phyloP scores from a whole-genome alignment of 1,140 invertebrate species.

The Leptonema lineaticorne region DNA sequence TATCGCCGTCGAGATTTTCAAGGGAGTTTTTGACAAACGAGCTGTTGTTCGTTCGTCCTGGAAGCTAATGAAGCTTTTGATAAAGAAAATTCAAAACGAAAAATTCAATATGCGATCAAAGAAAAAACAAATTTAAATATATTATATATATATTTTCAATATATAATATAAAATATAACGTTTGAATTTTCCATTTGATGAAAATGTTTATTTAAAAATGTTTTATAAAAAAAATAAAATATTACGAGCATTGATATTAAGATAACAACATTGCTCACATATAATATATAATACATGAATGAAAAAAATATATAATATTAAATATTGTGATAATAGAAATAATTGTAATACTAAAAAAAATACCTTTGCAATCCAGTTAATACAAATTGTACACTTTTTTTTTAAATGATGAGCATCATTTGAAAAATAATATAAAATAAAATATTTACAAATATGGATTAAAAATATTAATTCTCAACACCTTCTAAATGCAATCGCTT shows the following conservation, averaged over 20 bases:
- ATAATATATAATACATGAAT: not conserved
- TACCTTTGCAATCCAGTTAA: not conserved
- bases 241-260: not conserved
- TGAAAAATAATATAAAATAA: not conserved
- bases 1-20: constrained; percentile 20
- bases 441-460: not conserved
- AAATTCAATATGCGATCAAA: constrained; percentile 1
- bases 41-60: constrained; percentile 20
- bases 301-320: too few relatives aligned
- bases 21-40: constrained; percentile 22
- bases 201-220: constrained; percentile 19
- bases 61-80: constrained; percentile 25
- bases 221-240: constrained; percentile 2
- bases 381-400: not conserved
- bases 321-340: too few relatives aligned
- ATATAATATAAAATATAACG: not conserved
- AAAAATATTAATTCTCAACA: not conserved
- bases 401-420: not conserved
- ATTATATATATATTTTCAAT: not conserved
- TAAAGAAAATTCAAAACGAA: constrained; percentile 15
- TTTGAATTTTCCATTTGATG: not conserved
- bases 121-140: not conserved
- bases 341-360: not conserved
- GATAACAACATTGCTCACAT: not conserved
- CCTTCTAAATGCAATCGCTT: not conserved